These are phyloP conservation scores for Mallotus villosus DNA, from an alignment of 2,797 vertebrate species.

Conservation along the genomic window DNA sequence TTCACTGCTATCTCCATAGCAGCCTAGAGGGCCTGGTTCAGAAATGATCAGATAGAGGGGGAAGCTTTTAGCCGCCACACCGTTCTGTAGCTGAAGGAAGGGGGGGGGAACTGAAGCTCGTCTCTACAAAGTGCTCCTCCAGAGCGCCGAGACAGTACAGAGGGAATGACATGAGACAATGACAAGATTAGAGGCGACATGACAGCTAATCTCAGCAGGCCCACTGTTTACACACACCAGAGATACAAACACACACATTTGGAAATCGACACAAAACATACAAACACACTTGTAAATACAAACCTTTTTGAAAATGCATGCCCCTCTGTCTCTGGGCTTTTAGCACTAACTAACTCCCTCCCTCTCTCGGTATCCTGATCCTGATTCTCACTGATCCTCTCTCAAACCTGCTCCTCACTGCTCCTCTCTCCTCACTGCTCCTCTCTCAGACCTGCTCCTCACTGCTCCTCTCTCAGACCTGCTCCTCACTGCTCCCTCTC, in stretches of 20 bases:
- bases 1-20: slow-evolving; percentile 8
- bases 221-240: slow-evolving; percentile 29
- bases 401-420: no score
- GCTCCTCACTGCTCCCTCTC: no score
- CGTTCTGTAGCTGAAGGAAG: slow-evolving; percentile 3
- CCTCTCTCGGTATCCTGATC: no score
- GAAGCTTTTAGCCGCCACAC: slow-evolving; percentile 9
- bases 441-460: no score
- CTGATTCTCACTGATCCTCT: background rate
- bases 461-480: no score
- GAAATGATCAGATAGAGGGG: slow-evolving; percentile 28
- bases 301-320: slow-evolving; percentile 23
- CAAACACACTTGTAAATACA: slow-evolving; percentile 9
- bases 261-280: background rate
- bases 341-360: background rate
- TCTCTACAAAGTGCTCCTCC: slow-evolving; percentile 33
- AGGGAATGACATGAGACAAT: slow-evolving; percentile 35
- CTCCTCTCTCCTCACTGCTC: no score
- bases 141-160: slow-evolving; percentile 14
- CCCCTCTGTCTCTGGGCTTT: background rate
- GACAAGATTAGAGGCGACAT: slow-evolving; percentile 43
- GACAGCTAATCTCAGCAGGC: slow-evolving; percentile 38
- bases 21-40: background rate
- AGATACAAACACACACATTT: background rate
- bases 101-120: slow-evolving; percentile 19